Evolutionary conservation across 2,113 vertebrate genomes (phyloP), one percentile per base, ranked within the genome.

Genomic region (Hystrix brachyura): DNA sequence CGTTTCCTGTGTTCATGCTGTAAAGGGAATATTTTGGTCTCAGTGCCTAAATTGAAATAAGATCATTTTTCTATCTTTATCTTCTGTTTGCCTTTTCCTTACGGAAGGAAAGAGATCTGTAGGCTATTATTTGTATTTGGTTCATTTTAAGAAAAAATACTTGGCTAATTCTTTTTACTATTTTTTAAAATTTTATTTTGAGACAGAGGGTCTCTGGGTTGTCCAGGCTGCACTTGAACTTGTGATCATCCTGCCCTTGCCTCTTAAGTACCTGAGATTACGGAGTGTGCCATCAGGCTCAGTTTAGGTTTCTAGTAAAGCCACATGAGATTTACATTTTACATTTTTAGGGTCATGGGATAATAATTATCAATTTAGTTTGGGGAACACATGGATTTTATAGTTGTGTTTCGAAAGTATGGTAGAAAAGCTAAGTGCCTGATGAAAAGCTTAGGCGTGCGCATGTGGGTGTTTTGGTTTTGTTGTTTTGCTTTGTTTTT

Each of bases 61-160:
- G 82, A 25, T 62, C 4, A 8, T 93, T 72, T 93, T 62, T 53
- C 60, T 67, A 0, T 53, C 32, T 83, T 60, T 67, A 3, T 38
- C 84, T 59, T 89, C n/a, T n/a, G 4, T 92, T 84, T 38, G 27
- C 51, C 34, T 94, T 90, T 91, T 43, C 55, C 72, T 71, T 57
- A 29, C 19, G 15, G 81, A 60, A 71, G 57, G 51, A 71, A 25
- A 27, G 76, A 78, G 59, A 71, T 25, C 38, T 55, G 1, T n/a
- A 0, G 94, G 59, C 60, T n/a, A 8, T 27, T 79, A 72, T 15
- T 93, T 91, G 71, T 5, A 67, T 10, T 27, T 62, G 5, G 7
- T 1, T 78, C 27, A 78, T 78, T 48, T 48, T 5, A 1, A 12
- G 38, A 78, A 78, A 69, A 69, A n/a, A 32, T 67, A 34, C 38